A percentile compares a stretch with the other conserved stretches of the same genome.
These are phyloP conservation scores for Isichthys henryi DNA, from an alignment of 2,113 vertebrate genomes.

Conservation along the genomic window DNA sequence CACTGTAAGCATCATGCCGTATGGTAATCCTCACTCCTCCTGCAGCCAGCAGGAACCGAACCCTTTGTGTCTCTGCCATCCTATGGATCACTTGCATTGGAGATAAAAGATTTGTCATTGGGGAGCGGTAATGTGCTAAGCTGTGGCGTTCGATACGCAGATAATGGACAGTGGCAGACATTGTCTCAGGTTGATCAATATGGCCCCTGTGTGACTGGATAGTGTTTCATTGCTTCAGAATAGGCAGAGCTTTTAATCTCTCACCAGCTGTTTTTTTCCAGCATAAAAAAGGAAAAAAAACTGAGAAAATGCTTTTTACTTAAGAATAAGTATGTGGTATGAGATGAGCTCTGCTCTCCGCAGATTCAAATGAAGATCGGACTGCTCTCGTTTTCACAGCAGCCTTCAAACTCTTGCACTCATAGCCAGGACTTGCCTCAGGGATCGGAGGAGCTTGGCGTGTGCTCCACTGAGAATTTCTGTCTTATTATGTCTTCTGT, in stretches of 20 bases:
- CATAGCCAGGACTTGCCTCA: neutral
- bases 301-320: neutral
- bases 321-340: neutral
- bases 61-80: conserved; percentile 34
- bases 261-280: neutral
- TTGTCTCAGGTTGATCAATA: conserved; percentile 14
- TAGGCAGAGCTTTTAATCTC: conserved; percentile 1
- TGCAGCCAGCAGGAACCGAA: conserved; percentile 32
- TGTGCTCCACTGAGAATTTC: neutral
- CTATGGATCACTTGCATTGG: conserved; percentile 30
- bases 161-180: conserved; percentile 20
- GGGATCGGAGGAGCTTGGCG: neutral
- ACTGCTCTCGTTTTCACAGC: neutral
- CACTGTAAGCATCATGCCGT: neutral
- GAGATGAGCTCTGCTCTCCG: neutral
- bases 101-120: conserved; percentile 33
- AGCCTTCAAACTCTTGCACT: neutral
- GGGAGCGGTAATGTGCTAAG: conserved; percentile 39
- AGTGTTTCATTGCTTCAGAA: neutral
- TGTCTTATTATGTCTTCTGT: neutral
- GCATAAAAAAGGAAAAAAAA: neutral
- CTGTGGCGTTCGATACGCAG: conserved; percentile 50
- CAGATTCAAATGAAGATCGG: neutral
- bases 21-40: conserved; percentile 15
- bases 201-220: neutral